Evolutionary conservation across 2,888 invertebrate species (phyloP).

Genomic region (Caenorhabditis imperialis): DNA sequence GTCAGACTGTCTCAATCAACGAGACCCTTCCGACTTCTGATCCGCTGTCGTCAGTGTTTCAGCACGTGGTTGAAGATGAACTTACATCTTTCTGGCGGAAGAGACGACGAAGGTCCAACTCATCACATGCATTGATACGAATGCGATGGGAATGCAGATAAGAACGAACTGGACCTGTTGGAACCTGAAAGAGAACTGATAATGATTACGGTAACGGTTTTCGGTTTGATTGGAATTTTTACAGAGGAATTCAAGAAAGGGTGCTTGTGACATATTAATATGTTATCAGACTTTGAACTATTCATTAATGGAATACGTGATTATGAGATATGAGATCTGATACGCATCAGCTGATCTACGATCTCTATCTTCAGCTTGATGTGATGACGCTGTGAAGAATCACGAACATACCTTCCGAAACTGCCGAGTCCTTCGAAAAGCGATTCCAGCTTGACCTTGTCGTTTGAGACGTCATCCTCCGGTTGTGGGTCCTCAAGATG

Average conservation of each 20-base stretch:
- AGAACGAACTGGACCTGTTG: constrained; percentile 73
- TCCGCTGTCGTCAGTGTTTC: not conserved
- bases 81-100: constrained; percentile 54
- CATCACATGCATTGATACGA: constrained; percentile 77
- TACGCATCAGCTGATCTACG: too few species aligned
- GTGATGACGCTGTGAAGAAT: too few species aligned
- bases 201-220: too few species aligned
- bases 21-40: too few species aligned
- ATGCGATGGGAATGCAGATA: constrained; percentile 75
- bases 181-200: constrained; percentile 29
- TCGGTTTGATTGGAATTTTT: too few species aligned
- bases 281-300: too few species aligned
- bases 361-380: too few species aligned
- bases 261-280: too few species aligned
- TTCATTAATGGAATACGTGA: too few species aligned
- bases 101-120: constrained; percentile 77
- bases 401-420: constrained; percentile 44
- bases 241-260: too few species aligned
- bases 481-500: constrained; percentile 34
- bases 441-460: constrained; percentile 49
- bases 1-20: too few species aligned
- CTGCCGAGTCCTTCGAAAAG: constrained; percentile 50
- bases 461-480: constrained; percentile 11
- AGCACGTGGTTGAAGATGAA: constrained; percentile 17
- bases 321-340: too few species aligned